A percentile compares a stretch with the other conserved stretches of the same genome.
phyloP scores from a whole-genome alignment of 2,797 vertebrate species.

The Onychomys torridus region DNA sequence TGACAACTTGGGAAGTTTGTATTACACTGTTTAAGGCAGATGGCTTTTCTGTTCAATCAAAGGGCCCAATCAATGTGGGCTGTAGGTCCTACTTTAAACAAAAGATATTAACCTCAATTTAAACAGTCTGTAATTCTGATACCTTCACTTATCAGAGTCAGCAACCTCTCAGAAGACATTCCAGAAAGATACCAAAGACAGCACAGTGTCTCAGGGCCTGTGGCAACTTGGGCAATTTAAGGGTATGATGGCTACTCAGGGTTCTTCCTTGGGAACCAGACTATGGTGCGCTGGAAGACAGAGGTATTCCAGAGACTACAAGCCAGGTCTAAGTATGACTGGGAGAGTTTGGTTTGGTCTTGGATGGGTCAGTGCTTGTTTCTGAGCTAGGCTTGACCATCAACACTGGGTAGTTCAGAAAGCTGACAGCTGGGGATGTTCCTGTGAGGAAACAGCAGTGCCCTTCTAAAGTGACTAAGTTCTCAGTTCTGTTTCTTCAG shows the following conservation, averaged over 20 bases:
- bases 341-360: neutral
- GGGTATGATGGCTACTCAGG: neutral
- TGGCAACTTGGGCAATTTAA: neutral
- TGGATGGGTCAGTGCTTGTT: neutral
- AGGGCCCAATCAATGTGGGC: slow-evolving; percentile 10
- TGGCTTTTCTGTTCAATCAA: slow-evolving; percentile 40
- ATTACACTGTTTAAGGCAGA: slow-evolving; percentile 9
- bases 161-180: neutral
- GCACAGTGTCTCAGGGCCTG: neutral
- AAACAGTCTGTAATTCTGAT: slow-evolving; percentile 28
- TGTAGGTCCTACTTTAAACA: slow-evolving; percentile 25
- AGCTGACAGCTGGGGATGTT: neutral
- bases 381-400: neutral
- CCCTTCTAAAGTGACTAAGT: slow-evolving; percentile 18
- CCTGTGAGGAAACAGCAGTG: slow-evolving; percentile 7
- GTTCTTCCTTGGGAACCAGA: neutral
- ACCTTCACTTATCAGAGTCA: slow-evolving; percentile 16
- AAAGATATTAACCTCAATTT: slow-evolving; percentile 39
- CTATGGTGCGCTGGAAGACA: neutral
- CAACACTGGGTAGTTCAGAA: neutral
- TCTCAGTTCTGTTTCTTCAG: slow-evolving; percentile 18
- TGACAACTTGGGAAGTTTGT: neutral
- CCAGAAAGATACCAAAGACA: neutral
- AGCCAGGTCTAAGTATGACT: neutral
- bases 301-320: neutral